Evolutionary conservation across 2,888 invertebrate genomes (phyloP).

Genomic region (Athalia circularis): DNA sequence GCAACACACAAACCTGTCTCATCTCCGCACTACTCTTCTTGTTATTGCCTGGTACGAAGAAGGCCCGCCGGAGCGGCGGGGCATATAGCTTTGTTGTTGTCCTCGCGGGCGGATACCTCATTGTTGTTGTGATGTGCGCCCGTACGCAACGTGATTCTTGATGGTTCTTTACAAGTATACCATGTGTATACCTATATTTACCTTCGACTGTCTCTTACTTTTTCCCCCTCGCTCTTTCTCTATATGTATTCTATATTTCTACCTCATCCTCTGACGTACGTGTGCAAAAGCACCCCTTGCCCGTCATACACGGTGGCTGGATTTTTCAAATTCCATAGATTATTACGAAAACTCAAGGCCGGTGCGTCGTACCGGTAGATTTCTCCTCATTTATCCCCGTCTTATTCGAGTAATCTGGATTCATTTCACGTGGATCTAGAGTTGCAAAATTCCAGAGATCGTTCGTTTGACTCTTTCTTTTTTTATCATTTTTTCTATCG

Average conservation of each 20-base stretch:
- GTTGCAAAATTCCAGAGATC: too few species aligned
- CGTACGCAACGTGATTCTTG: slow-evolving; percentile 52
- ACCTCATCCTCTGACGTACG: not conserved
- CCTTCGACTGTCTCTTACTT: slow-evolving; percentile 16
- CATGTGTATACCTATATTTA: slow-evolving; percentile 25
- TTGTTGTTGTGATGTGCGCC: slow-evolving; percentile 55
- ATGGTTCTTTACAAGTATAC: slow-evolving; percentile 42
- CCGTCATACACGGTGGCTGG: slow-evolving; percentile 32
- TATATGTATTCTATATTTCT: slow-evolving; percentile 4
- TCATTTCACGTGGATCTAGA: too few species aligned
- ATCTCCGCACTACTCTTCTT: slow-evolving; percentile 66
- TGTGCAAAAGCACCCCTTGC: not conserved
- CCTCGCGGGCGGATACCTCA: slow-evolving; percentile 65
- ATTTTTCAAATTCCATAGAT: not conserved
- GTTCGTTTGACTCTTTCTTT: too few species aligned
- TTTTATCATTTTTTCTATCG: too few species aligned
- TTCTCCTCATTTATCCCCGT: too few species aligned
- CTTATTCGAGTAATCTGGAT: too few species aligned
- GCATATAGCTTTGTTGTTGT: slow-evolving; percentile 61
- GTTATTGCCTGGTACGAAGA: slow-evolving; percentile 61
- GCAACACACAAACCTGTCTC: slow-evolving; percentile 65
- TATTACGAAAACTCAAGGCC: too few species aligned
- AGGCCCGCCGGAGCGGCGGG: slow-evolving; percentile 49
- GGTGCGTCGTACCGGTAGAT: too few species aligned
- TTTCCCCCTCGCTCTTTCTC: slow-evolving; percentile 27